Percentiles rank a stretch among this genome's conserved stretches.
Evolutionary conservation across 2,888 invertebrate species (phyloP).

Genomic region (Caradrina kadenii): DNA sequence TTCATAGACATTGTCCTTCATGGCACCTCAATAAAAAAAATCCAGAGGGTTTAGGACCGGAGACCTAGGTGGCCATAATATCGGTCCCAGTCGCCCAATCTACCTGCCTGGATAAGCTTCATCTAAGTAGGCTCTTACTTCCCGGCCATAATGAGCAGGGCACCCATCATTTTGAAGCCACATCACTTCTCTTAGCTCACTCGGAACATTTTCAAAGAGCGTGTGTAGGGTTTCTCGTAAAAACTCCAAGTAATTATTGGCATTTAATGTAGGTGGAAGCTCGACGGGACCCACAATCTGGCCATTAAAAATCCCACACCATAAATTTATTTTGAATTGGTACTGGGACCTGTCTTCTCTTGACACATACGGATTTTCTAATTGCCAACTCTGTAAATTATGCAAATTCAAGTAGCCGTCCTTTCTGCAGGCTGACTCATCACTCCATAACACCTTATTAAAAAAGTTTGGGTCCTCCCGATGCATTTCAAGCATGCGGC

Average conservation of each 20-base stretch:
- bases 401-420: constrained; percentile 57
- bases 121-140: constrained; percentile 5
- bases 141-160: constrained; percentile 11
- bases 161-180: constrained; percentile 34
- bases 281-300: constrained; percentile 56
- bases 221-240: constrained; percentile 11
- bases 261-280: constrained; percentile 30
- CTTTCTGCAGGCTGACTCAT: constrained; percentile 54
- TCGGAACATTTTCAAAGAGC: constrained; percentile 22
- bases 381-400: constrained; percentile 53
- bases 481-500: constrained; percentile 42
- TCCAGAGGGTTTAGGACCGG: constrained; percentile 17
- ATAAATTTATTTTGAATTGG: constrained; percentile 56
- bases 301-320: constrained; percentile 56
- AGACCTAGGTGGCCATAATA: constrained; percentile 18
- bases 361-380: constrained; percentile 41
- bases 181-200: constrained; percentile 17
- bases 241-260: constrained; percentile 20
- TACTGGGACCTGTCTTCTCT: constrained; percentile 43
- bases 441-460: constrained; percentile 44
- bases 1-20: constrained; percentile 18
- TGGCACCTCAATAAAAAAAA: constrained; percentile 24
- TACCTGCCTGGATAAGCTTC: constrained; percentile 9
- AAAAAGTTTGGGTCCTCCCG: constrained; percentile 49
- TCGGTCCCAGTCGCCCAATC: constrained; percentile 24